phyloP scores from a whole-genome alignment of 2,113 vertebrate genomes.

The Channa maculata region DNA sequence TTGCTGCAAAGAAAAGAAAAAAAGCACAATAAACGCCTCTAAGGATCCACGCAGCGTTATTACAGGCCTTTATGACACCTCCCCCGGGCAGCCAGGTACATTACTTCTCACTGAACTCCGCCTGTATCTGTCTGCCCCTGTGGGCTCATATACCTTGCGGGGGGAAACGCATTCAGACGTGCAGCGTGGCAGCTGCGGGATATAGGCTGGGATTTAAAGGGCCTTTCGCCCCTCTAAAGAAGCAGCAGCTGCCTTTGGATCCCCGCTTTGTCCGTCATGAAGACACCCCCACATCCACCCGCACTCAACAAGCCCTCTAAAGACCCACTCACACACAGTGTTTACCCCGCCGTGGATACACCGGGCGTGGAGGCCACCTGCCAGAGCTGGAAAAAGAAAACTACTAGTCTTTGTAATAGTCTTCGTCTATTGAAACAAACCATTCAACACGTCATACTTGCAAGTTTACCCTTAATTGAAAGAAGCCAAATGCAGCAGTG shows the following conservation, averaged over 20 bases:
- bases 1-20: not conserved
- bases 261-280: constrained; percentile 86
- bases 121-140: constrained; percentile 15
- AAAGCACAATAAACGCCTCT: not conserved
- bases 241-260: constrained; percentile 93
- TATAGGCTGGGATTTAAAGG: constrained; percentile 89
- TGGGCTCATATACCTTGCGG: constrained; percentile 48
- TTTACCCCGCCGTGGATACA: constrained; percentile 79
- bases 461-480: constrained; percentile 81
- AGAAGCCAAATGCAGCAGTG: constrained; percentile 69
- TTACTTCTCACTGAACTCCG: not conserved
- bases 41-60: not conserved
- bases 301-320: constrained; percentile 86
- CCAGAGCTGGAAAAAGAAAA: constrained; percentile 77
- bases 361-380: constrained; percentile 84
- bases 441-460: constrained; percentile 81
- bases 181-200: constrained; percentile 87
- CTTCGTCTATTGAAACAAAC: constrained; percentile 79
- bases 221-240: constrained; percentile 86
- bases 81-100: constrained; percentile 33
- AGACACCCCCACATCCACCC: constrained; percentile 85
- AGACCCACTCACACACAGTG: constrained; percentile 75
- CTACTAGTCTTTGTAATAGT: constrained; percentile 82
- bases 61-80: not conserved
- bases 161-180: constrained; percentile 60